phyloP scores from a whole-genome alignment of 2,113 vertebrate species.

The Fregetta grallaria region DNA sequence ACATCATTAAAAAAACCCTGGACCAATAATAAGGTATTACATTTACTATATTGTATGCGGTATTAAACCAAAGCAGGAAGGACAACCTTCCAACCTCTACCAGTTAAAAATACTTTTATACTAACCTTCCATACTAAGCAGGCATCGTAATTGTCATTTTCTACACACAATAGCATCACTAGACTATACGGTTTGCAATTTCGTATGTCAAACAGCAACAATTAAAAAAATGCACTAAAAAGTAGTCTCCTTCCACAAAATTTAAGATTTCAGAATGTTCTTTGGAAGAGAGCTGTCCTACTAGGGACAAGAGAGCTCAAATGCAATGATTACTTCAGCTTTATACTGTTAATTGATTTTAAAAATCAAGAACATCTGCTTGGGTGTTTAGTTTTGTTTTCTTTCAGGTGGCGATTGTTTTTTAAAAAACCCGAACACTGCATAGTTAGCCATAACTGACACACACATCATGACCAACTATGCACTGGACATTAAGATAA shows the following conservation, averaged over 20 bases:
- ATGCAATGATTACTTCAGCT: background rate
- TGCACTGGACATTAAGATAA: background rate
- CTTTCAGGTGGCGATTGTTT: background rate
- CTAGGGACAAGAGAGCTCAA: background rate
- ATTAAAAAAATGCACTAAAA: background rate
- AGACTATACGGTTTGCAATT: background rate
- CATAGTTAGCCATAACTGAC: background rate
- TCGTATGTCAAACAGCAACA: accelerated
- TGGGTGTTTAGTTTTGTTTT: background rate
- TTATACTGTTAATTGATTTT: background rate
- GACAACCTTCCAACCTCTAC: background rate
- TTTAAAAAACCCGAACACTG: background rate
- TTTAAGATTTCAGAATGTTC: background rate
- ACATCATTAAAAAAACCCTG: background rate
- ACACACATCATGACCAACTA: background rate
- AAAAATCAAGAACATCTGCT: background rate
- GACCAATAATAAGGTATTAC: background rate
- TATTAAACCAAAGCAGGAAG: background rate
- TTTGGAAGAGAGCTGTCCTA: background rate
- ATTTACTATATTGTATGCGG: accelerated
- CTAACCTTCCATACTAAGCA: background rate
- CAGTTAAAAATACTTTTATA: background rate
- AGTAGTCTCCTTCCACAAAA: background rate
- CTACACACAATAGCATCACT: background rate
- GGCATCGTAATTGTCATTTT: accelerated